phyloP scores from a whole-genome alignment of 2,888 invertebrate genomes.

The Hypomecis punctinalis region DNA sequence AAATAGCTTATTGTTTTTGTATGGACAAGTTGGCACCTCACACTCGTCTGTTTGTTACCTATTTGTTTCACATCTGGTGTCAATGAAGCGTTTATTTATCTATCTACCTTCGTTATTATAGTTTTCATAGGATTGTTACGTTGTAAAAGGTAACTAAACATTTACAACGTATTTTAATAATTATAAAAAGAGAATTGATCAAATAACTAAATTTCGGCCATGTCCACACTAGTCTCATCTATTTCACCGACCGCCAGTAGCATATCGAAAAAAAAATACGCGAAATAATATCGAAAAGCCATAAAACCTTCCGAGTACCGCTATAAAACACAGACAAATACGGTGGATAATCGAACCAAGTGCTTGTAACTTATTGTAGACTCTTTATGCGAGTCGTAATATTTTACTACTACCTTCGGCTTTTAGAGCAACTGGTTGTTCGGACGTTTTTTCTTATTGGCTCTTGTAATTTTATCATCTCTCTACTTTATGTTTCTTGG shows the following conservation, averaged over 20 bases:
- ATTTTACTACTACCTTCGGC: slow-evolving; percentile 78
- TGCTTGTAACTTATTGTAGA: slow-evolving; percentile 75
- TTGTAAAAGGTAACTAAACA: too few species aligned
- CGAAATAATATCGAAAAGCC: slow-evolving; percentile 82
- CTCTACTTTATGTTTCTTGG: slow-evolving; percentile 9
- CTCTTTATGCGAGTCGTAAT: slow-evolving; percentile 79
- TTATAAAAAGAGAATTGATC: too few species aligned
- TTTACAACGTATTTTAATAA: too few species aligned
- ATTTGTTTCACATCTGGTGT: too few species aligned
- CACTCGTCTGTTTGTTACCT: too few species aligned
- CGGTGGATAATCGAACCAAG: slow-evolving; percentile 79
- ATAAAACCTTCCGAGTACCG: slow-evolving; percentile 75
- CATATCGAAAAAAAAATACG: slow-evolving; percentile 70
- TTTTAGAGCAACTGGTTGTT: slow-evolving; percentile 58
- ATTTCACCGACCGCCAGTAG: slow-evolving; percentile 56
- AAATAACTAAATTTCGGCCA: too few species aligned
- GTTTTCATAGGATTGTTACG: too few species aligned
- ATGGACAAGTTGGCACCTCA: too few species aligned
- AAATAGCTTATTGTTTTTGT: too few species aligned
- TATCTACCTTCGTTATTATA: too few species aligned
- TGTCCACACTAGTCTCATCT: slow-evolving; percentile 54
- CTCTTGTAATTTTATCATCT: slow-evolving; percentile 27
- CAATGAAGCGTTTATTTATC: too few species aligned
- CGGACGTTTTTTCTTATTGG: slow-evolving; percentile 42
- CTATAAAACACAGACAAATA: slow-evolving; percentile 82